A percentile compares a stretch with the other conserved stretches of the same genome.
These are phyloP conservation scores for Amblyopsis hoosieri DNA, from an alignment of 2,797 vertebrate genomes.

Conservation along the genomic window DNA sequence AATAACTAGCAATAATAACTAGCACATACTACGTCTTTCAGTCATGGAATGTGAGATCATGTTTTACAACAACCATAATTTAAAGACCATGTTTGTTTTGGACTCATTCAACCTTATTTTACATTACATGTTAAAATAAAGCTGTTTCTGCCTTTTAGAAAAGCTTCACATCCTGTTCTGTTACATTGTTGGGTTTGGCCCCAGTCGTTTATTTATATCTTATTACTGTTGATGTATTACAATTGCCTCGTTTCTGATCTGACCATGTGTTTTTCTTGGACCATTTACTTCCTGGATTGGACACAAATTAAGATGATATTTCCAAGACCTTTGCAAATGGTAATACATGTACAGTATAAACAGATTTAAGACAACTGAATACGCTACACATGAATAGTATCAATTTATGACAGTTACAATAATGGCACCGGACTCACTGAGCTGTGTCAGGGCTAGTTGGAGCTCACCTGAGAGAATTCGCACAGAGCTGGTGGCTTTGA, in stretches of 20 bases:
- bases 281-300: not conserved
- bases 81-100: too few species aligned
- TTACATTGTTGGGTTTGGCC: slow-evolving; percentile 49
- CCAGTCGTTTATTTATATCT: slow-evolving; percentile 27
- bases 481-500: slow-evolving; percentile 78
- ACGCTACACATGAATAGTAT: too few species aligned
- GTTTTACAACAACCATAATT: too few species aligned
- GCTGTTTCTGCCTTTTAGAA: slow-evolving; percentile 17
- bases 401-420: not conserved
- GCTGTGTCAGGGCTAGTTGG: not conserved
- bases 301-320: not conserved
- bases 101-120: too few species aligned
- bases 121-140: too few species aligned
- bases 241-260: slow-evolving; percentile 20
- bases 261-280: not conserved
- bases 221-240: slow-evolving; percentile 49
- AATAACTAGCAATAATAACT: not conserved
- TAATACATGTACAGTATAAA: too few species aligned
- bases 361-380: too few species aligned
- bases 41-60: not conserved
- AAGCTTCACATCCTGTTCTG: slow-evolving; percentile 28
- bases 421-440: not conserved
- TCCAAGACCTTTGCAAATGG: not conserved
- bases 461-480: slow-evolving; percentile 88
- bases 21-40: not conserved